Evolutionary conservation across 2,888 invertebrate species (phyloP).

Genomic region (Eurytoma californica): DNA sequence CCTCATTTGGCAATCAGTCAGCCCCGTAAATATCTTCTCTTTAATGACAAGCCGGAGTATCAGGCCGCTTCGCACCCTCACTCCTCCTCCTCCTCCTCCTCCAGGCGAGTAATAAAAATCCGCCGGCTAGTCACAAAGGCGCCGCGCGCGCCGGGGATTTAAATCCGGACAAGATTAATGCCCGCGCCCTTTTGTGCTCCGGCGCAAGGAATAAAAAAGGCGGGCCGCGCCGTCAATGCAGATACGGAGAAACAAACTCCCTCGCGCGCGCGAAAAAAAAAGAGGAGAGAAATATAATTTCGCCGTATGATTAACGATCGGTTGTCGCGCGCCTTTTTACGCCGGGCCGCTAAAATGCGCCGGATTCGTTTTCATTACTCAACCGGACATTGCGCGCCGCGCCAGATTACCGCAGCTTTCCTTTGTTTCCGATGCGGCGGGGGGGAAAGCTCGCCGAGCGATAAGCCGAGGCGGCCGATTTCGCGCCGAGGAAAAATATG

Average conservation of each 20-base stretch:
- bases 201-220: not conserved
- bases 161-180: conserved; percentile 46
- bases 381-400: conserved; percentile 15
- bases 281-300: conserved; percentile 17
- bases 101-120: conserved; percentile 7
- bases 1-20: conserved; percentile 24
- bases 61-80: not conserved
- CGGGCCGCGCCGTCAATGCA: not conserved
- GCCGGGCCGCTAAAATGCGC: not conserved
- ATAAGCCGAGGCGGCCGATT: not conserved
- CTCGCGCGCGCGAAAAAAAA: not conserved
- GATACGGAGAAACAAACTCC: not conserved
- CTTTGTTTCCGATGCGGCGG: not conserved
- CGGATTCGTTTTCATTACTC: conserved; percentile 6
- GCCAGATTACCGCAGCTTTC: not conserved
- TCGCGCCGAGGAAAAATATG: conserved; percentile 11
- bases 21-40: not conserved
- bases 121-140: conserved; percentile 2
- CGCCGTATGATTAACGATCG: conserved; percentile 28
- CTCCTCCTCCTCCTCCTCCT: not conserved
- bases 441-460: not conserved
- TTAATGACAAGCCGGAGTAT: not conserved
- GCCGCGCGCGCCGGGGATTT: conserved; percentile 26
- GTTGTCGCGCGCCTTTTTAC: not conserved
- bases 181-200: conserved; percentile 4